Percentiles rank a stretch among this genome's conserved stretches.
phyloP scores from a whole-genome alignment of 2,888 invertebrate species.

The Elgonia sp. region DNA sequence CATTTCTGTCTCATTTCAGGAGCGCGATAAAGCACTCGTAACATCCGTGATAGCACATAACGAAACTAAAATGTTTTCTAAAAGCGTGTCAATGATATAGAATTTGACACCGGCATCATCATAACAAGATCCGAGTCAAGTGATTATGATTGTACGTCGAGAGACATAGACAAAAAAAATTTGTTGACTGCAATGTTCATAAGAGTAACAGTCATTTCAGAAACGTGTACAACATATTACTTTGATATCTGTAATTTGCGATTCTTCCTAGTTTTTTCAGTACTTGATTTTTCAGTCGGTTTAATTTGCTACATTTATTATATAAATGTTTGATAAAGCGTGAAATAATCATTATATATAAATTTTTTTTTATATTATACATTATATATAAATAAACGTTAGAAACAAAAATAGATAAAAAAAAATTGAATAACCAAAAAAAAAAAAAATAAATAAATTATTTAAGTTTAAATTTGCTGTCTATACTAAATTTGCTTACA shows the following conservation, averaged over 20 bases:
- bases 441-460: too few species aligned
- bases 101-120: conserved; percentile 81
- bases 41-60: conserved; percentile 84
- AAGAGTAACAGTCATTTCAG: conserved; percentile 57
- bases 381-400: too few species aligned
- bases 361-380: too few species aligned
- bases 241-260: conserved; percentile 69
- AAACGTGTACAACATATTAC: conserved; percentile 66
- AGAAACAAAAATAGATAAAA: too few species aligned
- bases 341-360: conserved; percentile 53
- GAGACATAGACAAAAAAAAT: conserved; percentile 77
- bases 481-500: conserved; percentile 80
- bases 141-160: conserved; percentile 81
- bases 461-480: conserved; percentile 28
- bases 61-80: conserved; percentile 81
- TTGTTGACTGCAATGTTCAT: conserved; percentile 74
- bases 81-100: conserved; percentile 80
- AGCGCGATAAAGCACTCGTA: conserved; percentile 85
- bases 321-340: background rate
- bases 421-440: too few species aligned
- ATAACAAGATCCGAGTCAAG: conserved; percentile 82
- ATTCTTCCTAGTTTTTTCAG: conserved; percentile 75
- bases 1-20: conserved; percentile 83
- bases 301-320: conserved; percentile 78
- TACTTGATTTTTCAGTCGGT: conserved; percentile 82